Percentiles rank a stretch among this genome's conserved stretches.
These are phyloP conservation scores for Pomacea canaliculata DNA, from an alignment of 2,888 invertebrate species.

Conservation along the genomic window DNA sequence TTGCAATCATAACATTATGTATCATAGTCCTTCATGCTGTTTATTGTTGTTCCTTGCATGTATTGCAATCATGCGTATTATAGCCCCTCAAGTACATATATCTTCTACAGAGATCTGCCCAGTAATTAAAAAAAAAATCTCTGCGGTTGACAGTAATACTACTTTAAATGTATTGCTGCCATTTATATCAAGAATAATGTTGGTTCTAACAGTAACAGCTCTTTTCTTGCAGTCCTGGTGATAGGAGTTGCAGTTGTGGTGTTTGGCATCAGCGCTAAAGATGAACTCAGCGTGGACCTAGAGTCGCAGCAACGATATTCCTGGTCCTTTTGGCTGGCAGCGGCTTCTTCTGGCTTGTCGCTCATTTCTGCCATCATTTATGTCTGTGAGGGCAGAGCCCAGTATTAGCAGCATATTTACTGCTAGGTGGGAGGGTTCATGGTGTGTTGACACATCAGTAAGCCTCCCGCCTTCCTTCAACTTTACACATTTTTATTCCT, in stretches of 20 bases:
- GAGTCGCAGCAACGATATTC: conserved; percentile 36
- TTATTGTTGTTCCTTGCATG: too few relatives aligned
- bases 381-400: conserved; percentile 43
- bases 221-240: conserved; percentile 45
- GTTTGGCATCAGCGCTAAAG: conserved; percentile 52
- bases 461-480: not conserved
- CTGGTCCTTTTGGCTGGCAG: conserved; percentile 60
- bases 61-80: too few relatives aligned
- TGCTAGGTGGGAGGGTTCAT: too few relatives aligned
- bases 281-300: conserved; percentile 32
- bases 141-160: too few relatives aligned
- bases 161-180: too few relatives aligned
- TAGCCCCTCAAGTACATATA: too few relatives aligned
- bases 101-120: too few relatives aligned
- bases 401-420: not conserved
- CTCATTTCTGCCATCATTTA: conserved; percentile 55
- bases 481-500: not conserved
- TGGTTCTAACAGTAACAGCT: not conserved
- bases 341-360: conserved; percentile 45
- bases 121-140: too few relatives aligned
- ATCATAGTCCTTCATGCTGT: too few relatives aligned
- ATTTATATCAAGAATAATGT: too few relatives aligned
- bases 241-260: conserved; percentile 51
- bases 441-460: not conserved
- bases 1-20: too few relatives aligned